Evolutionary conservation across 2,888 invertebrate species (phyloP).

Genomic region (Rhaphigaster nebulosa): DNA sequence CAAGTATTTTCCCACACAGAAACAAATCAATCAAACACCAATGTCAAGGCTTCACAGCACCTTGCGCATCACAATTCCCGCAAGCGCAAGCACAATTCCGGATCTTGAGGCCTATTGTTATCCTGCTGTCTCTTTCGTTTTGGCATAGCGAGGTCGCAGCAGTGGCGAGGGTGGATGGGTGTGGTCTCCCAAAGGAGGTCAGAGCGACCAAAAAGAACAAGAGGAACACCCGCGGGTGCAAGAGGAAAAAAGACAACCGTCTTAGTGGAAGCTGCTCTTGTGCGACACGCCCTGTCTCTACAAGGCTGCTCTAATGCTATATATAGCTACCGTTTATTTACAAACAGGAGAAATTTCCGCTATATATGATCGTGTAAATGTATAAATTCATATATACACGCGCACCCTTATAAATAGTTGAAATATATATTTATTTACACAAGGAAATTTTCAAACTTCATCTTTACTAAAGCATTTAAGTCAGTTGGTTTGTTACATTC

Average conservation of each 20-base stretch:
- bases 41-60: neutral
- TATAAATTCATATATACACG: too few relatives aligned
- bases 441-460: too few relatives aligned
- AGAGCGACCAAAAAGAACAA: neutral
- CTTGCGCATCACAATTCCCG: neutral
- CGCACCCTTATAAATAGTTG: too few relatives aligned
- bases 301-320: neutral
- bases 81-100: neutral
- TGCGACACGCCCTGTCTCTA: neutral
- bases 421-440: too few relatives aligned
- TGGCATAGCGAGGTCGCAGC: neutral
- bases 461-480: too few relatives aligned
- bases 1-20: neutral
- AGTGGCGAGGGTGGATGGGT: conserved; percentile 44
- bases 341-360: neutral
- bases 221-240: neutral
- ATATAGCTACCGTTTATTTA: neutral
- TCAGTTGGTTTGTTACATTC: too few relatives aligned
- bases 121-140: too few relatives aligned
- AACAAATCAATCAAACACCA: neutral
- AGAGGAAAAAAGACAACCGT: neutral
- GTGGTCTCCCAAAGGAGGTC: neutral
- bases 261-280: neutral
- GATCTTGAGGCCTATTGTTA: neutral
- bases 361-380: too few relatives aligned